Evolutionary conservation across 2,113 vertebrate genomes (phyloP).

Genomic region (Apus apus): DNA sequence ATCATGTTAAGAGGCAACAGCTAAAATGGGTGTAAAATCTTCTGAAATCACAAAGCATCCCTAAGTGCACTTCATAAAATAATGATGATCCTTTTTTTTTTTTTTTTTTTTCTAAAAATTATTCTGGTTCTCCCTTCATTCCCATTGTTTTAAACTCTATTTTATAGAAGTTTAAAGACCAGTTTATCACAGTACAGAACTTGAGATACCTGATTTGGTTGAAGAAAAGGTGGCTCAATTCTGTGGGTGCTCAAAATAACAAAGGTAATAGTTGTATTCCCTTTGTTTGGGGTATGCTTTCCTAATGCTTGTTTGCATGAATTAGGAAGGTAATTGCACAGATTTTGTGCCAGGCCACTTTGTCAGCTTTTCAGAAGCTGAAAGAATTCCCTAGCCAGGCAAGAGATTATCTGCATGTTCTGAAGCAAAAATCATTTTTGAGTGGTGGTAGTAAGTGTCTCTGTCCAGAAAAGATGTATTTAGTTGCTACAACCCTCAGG

Average conservation of each 20-base stretch:
- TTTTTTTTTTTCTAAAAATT: not conserved
- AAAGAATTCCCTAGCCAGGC: not conserved
- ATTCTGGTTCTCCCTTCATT: not conserved
- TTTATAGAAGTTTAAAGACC: not conserved
- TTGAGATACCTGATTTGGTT: not conserved
- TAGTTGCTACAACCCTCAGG: not conserved
- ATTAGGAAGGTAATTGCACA: not conserved
- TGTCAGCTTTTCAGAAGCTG: not conserved
- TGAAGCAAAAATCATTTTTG: not conserved
- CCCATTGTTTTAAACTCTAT: not conserved
- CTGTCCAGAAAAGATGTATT: not conserved
- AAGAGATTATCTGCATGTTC: not conserved
- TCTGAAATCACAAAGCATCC: not conserved
- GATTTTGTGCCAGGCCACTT: not conserved
- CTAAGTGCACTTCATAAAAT: not conserved
- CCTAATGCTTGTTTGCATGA: not conserved
- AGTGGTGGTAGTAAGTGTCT: not conserved
- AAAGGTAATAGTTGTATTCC: not conserved
- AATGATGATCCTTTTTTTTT: not conserved
- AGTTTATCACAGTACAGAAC: slow-evolving; percentile 1
- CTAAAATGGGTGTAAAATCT: not conserved
- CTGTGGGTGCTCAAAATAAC: not conserved
- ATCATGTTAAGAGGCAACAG: not conserved
- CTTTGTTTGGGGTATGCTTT: not conserved
- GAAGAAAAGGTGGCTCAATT: not conserved